A percentile compares a stretch with the other conserved stretches of the same genome.
Evolutionary conservation across 2,888 invertebrate genomes (phyloP).

Genomic region (Luffia ferchaultella): DNA sequence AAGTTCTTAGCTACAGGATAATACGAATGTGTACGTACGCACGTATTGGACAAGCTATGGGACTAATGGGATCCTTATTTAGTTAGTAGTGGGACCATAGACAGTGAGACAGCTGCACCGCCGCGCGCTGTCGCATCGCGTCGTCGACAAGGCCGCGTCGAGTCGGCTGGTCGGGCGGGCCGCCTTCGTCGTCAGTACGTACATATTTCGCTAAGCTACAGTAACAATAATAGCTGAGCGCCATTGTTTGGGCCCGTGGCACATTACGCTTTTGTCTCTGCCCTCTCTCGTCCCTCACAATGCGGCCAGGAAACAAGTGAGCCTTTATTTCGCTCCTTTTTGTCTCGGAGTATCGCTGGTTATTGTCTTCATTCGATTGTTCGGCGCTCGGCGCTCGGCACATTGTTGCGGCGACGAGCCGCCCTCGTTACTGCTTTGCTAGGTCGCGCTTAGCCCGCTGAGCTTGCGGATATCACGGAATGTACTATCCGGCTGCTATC

Average conservation of each 20-base stretch:
- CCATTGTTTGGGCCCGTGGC: constrained; percentile 66
- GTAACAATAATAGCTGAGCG: constrained; percentile 63
- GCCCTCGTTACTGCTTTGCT: constrained; percentile 3
- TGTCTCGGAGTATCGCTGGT: constrained; percentile 69
- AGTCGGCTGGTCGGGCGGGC: constrained; percentile 42
- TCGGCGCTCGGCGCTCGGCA: constrained; percentile 64
- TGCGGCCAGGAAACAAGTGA: constrained; percentile 68
- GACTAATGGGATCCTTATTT: too few species aligned
- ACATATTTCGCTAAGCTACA: constrained; percentile 59
- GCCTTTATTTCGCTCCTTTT: constrained; percentile 69
- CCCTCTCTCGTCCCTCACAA: constrained; percentile 66
- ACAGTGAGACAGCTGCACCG: too few species aligned
- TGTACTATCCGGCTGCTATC: too few species aligned
- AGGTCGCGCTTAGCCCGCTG: constrained; percentile 34
- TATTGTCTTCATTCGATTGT: constrained; percentile 70
- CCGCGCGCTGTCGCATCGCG: too few species aligned
- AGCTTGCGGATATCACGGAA: constrained; percentile 54
- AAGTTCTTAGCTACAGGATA: too few species aligned
- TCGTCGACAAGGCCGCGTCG: constrained; percentile 54
- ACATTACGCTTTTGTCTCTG: constrained; percentile 67
- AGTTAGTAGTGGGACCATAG: too few species aligned
- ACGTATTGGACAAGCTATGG: too few species aligned
- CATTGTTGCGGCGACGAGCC: constrained; percentile 36
- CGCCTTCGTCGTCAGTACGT: constrained; percentile 26
- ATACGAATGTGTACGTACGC: too few species aligned